Percentiles rank a stretch among this genome's conserved stretches.
Conservation (phyloP, 2,797 vertebrate species). For the Threskiornis aethiopicus region DNA sequence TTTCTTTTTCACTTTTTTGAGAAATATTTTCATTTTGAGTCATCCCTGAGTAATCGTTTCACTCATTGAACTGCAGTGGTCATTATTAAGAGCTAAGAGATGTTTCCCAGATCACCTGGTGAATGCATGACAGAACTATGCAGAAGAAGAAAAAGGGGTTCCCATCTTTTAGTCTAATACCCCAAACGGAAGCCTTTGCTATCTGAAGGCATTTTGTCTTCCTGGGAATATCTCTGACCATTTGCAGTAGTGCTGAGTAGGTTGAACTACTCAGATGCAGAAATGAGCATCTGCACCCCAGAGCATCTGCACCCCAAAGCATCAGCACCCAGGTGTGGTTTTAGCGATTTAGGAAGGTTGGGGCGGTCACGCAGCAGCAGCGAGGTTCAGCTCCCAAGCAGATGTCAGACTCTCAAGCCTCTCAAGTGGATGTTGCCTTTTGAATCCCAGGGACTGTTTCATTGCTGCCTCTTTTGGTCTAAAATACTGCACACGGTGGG, state of each 20-base stretch:
- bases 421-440: neutral
- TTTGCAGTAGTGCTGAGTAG: neutral
- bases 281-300: neutral
- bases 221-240: neutral
- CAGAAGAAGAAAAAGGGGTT: neutral
- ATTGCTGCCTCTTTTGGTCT: neutral
- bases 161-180: neutral
- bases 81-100: neutral
- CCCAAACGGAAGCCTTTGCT: neutral
- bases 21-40: neutral
- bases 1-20: neutral
- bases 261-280: neutral
- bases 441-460: neutral
- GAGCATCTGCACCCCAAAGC: neutral
- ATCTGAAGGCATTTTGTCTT: neutral
- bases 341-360: neutral
- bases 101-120: neutral
- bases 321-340: neutral
- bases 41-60: neutral
- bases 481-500: fast-evolving
- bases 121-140: neutral
- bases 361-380: fast-evolving
- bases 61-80: neutral
- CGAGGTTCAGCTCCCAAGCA: neutral
- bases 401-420: neutral